Evolutionary conservation across 2,113 vertebrate genomes (phyloP), one percentile per base, ranked within the genome.

Genomic region (Festucalex cinctus): DNA sequence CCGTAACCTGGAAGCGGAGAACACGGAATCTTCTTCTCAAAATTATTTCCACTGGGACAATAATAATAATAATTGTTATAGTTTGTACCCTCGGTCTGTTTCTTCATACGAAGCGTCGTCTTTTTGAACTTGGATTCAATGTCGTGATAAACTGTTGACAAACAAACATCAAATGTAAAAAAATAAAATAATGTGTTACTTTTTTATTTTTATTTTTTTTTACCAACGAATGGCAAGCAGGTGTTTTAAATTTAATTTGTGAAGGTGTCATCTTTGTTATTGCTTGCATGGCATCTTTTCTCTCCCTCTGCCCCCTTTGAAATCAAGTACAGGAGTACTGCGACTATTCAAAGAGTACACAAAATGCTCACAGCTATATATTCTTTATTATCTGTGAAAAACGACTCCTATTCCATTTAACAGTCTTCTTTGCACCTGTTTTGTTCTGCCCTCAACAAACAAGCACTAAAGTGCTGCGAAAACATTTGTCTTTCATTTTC

Each of bases 21-120:
- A 6, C 19, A 0, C 20, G n/a, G 19, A 14, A 16, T 7, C 7
- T 2, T 4, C 14, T 17, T 35, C n/a, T 35, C 5, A 6, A 44
- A 49, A 49, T 10, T 2, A 9, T 49, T 10, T 14, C 5, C 7
- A n/a, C 9, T 0, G 0, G 3, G 20, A 49, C 48, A 9, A 49
- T 9, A 49, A 49, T n/a, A n/a, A n/a, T n/a, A 9, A 2, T 7
- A 20, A 9, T n/a, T n/a, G 48, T n/a, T 49, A 3, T 17, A 12
- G 6, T 20, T 48, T 17, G 19, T 48, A 85, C 97, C 96, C 90
- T 88, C 74, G 76, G 91, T 94, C 70, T 98, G 93, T 74, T 95
- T 98, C 91, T 94, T 96, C 93, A 99, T 96, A 80, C 83, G 90
- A 36, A 98, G 92, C 0, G 83, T 91, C 2, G 96, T 97, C 79